phyloP scores from a whole-genome alignment of 2,888 invertebrate species.

The Ichneumoninae sp. region DNA sequence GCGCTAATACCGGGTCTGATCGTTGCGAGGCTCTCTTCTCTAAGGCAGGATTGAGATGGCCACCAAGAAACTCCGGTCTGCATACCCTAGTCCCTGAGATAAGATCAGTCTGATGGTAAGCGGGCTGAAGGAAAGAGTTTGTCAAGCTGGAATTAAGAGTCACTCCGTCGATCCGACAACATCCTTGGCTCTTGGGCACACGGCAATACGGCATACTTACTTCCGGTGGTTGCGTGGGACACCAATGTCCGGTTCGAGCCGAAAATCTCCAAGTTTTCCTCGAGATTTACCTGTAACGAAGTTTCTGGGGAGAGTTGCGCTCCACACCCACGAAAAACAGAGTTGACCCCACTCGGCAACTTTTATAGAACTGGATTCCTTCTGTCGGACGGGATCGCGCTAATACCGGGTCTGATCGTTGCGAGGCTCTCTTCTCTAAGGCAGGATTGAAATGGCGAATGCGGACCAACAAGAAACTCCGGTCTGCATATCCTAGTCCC shows the following conservation, averaged over 20 bases:
- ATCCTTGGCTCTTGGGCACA: neutral
- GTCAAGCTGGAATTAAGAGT: constrained; percentile 18
- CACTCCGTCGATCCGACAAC: constrained; percentile 9
- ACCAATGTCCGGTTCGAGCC: constrained; percentile 19
- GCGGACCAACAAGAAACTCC: neutral
- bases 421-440: too few species aligned
- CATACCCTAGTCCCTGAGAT: too few species aligned
- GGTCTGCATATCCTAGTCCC: too few species aligned
- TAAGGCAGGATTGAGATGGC: neutral
- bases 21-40: too few species aligned
- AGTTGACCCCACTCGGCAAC: too few species aligned
- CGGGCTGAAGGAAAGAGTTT: neutral
- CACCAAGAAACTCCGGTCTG: too few species aligned
- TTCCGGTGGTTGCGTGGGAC: constrained; percentile 20
- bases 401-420: too few species aligned
- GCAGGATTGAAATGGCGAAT: too few species aligned
- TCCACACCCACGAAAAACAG: neutral
- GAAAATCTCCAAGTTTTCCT: constrained; percentile 26
- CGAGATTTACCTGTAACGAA: constrained; percentile 5
- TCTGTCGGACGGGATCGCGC: too few species aligned
- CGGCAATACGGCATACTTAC: neutral
- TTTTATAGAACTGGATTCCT: too few species aligned
- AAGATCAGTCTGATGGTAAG: too few species aligned
- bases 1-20: too few species aligned
- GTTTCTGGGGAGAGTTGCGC: neutral